A percentile compares a stretch with the other conserved stretches of the same genome.
phyloP scores from a whole-genome alignment of 2,888 invertebrate species.

The Mythimna pallens region DNA sequence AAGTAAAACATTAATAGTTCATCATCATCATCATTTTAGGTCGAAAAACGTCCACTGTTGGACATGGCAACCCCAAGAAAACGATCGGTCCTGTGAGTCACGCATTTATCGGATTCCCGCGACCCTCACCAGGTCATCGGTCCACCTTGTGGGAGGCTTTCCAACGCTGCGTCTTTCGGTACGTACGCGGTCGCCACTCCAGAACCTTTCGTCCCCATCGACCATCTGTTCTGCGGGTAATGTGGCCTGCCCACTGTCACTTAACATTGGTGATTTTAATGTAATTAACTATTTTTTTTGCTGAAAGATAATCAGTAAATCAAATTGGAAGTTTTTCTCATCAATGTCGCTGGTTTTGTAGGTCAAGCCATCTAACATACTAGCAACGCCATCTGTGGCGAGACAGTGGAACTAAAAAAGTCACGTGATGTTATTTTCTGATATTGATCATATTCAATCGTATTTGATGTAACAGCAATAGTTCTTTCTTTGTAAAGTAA shows the following conservation, averaged over 20 bases:
- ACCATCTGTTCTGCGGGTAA: too few relatives aligned
- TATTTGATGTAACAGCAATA: neutral
- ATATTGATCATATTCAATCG: neutral
- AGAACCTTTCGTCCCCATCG: too few relatives aligned
- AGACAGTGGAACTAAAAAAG: neutral
- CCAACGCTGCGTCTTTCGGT: too few relatives aligned
- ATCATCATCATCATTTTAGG: too few relatives aligned
- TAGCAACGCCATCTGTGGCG: conserved; percentile 56
- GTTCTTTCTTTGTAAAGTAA: neutral
- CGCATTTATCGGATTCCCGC: too few relatives aligned
- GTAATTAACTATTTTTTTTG: neutral
- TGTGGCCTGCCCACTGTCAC: too few relatives aligned
- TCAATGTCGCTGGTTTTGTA: neutral
- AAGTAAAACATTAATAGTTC: neutral
- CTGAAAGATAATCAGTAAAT: conserved; percentile 15
- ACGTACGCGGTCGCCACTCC: too few relatives aligned
- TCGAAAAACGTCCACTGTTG: too few relatives aligned
- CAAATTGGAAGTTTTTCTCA: conserved; percentile 7
- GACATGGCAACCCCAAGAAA: too few relatives aligned
- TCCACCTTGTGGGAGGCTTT: too few relatives aligned
- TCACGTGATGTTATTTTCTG: neutral
- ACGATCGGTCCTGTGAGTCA: too few relatives aligned
- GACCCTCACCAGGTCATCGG: too few relatives aligned
- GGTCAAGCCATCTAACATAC: conserved; percentile 6
- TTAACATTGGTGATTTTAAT: neutral